phyloP scores from a whole-genome alignment of 2,888 invertebrate species.

The Chrysodeixis includens region DNA sequence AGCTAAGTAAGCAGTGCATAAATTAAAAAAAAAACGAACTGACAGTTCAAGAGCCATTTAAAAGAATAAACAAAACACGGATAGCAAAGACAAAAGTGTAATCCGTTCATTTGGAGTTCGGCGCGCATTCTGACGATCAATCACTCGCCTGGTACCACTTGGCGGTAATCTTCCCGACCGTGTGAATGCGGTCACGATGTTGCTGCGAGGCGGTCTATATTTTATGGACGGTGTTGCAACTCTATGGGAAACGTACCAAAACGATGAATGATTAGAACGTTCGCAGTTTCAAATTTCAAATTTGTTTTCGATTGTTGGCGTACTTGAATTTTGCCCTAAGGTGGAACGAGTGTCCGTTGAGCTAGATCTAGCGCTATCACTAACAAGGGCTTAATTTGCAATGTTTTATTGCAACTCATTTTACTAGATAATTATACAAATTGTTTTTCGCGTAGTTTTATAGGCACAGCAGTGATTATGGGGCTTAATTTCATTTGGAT shows the following conservation, averaged over 20 bases:
- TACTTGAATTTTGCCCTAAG: constrained; percentile 25
- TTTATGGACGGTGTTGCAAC: constrained; percentile 79
- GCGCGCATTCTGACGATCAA: constrained; percentile 80
- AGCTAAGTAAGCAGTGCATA: not conserved
- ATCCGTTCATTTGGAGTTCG: constrained; percentile 75
- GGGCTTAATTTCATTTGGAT: constrained; percentile 9
- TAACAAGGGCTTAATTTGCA: not conserved
- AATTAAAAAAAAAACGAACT: constrained; percentile 4
- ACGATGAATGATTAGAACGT: constrained; percentile 60
- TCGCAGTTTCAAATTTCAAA: constrained; percentile 53
- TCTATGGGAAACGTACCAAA: constrained; percentile 72
- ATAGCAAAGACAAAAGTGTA: constrained; percentile 73
- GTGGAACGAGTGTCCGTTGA: constrained; percentile 25
- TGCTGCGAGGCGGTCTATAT: constrained; percentile 73
- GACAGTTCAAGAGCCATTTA: constrained; percentile 23
- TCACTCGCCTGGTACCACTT: constrained; percentile 79
- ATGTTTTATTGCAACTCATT: not conserved
- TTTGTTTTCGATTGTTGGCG: constrained; percentile 40
- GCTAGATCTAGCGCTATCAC: not conserved
- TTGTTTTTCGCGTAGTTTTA: not conserved
- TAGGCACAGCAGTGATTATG: not conserved
- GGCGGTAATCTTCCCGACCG: constrained; percentile 81
- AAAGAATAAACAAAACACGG: constrained; percentile 59
- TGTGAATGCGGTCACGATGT: constrained; percentile 85
- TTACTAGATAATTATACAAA: too few species aligned